phyloP scores from a whole-genome alignment of 2,113 vertebrate species.

The Gavialis gangeticus region DNA sequence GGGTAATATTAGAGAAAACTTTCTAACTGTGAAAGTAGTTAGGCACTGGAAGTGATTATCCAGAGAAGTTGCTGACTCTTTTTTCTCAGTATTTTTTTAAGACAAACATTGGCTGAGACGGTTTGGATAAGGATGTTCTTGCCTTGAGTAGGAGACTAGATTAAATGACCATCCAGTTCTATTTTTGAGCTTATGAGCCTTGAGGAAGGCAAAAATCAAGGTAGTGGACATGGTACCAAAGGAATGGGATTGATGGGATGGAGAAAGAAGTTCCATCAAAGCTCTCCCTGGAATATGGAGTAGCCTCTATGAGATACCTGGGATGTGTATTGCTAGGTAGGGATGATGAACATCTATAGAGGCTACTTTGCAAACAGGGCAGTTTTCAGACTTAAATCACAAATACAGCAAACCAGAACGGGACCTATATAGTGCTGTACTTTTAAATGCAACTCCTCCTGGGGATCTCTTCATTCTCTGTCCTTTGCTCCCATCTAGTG shows the following conservation, averaged over 20 bases:
- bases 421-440: not conserved
- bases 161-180: no score
- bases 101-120: not conserved
- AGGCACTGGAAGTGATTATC: not conserved
- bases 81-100: not conserved
- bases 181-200: not conserved
- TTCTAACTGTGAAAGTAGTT: not conserved
- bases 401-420: not conserved
- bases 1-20: no score
- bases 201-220: not conserved
- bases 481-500: conserved; percentile 61
- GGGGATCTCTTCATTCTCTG: not conserved
- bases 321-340: not conserved
- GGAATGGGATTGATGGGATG: not conserved
- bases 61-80: not conserved
- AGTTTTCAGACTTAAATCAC: not conserved
- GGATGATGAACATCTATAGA: not conserved
- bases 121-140: no score
- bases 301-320: not conserved
- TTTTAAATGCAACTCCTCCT: not conserved
- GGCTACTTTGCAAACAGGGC: not conserved
- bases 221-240: not conserved
- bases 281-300: not conserved
- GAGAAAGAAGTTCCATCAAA: not conserved
- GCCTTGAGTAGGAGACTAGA: no score